A percentile compares a stretch with the other conserved stretches of the same genome.
phyloP scores from a whole-genome alignment of 2,113 vertebrate species.

The Edolisoma coerulescens region DNA sequence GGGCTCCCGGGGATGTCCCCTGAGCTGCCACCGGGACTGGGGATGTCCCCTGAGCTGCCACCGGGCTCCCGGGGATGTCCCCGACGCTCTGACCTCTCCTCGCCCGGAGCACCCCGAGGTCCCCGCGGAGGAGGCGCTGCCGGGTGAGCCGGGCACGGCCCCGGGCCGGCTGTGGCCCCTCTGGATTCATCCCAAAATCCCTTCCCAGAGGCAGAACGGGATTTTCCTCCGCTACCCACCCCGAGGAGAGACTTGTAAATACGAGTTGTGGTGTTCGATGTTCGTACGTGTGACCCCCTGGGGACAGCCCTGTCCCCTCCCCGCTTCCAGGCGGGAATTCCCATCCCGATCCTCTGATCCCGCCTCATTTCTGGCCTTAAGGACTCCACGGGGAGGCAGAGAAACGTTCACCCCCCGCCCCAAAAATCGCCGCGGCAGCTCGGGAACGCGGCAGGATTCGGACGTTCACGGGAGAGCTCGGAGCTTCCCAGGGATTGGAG shows the following conservation, averaged over 20 bases:
- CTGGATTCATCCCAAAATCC: background rate
- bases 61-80: background rate
- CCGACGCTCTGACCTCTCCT: rapidly evolving
- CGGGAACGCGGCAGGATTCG: rapidly evolving
- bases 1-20: too few species aligned
- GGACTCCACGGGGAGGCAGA: background rate
- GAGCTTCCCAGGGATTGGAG: rapidly evolving
- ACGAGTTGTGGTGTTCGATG: background rate
- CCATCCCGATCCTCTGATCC: rapidly evolving
- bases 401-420: background rate
- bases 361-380: background rate
- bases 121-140: background rate
- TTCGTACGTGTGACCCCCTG: background rate
- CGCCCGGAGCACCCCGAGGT: background rate
- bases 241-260: slow-evolving; percentile 17
- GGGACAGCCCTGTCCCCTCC: background rate
- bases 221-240: background rate
- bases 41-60: background rate
- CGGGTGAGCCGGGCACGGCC: background rate
- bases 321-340: background rate
- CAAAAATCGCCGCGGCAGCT: background rate
- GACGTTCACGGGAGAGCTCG: rapidly evolving
- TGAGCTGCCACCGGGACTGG: too few species aligned
- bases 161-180: rapidly evolving
- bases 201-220: background rate